These are phyloP conservation scores for Pteropus rufus DNA, from an alignment of 2,797 vertebrate genomes.

Conservation along the genomic window DNA sequence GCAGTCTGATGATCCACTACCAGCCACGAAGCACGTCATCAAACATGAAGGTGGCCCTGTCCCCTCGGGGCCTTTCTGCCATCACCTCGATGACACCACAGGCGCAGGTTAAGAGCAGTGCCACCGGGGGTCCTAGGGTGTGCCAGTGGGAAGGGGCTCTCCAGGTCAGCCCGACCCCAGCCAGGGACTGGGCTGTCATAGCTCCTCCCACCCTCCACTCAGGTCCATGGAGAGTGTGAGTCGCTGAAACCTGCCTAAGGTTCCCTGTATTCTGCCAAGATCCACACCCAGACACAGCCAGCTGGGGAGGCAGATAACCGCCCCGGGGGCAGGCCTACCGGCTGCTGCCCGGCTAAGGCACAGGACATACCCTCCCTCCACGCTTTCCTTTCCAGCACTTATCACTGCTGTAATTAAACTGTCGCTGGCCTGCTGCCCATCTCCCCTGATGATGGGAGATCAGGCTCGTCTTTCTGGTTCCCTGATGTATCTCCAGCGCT, in stretches of 20 bases:
- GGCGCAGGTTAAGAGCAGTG: not conserved
- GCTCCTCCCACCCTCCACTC: not conserved
- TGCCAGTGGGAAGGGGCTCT: not conserved
- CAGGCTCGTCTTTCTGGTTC: not conserved
- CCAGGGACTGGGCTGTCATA: not conserved
- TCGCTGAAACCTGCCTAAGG: not conserved
- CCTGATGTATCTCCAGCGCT: not conserved
- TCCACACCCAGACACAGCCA: not conserved
- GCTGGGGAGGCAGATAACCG: constrained; percentile 20
- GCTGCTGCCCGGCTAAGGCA: rapidly evolving
- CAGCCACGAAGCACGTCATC: not conserved
- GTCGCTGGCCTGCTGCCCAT: not conserved
- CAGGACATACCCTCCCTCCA: not conserved
- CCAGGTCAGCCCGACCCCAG: not conserved
- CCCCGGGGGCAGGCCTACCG: not conserved
- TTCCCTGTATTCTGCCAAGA: constrained; percentile 12
- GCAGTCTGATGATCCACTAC: not conserved
- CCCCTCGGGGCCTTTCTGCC: not conserved
- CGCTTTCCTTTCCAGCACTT: not conserved
- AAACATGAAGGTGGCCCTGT: not conserved
- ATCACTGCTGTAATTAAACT: not conserved
- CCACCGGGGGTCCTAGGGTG: too few species aligned
- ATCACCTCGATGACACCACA: not conserved
- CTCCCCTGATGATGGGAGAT: not conserved
- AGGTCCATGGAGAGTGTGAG: not conserved